Evolutionary conservation across 2,797 vertebrate species (phyloP).

Genomic region (Lacerta agilis): DNA sequence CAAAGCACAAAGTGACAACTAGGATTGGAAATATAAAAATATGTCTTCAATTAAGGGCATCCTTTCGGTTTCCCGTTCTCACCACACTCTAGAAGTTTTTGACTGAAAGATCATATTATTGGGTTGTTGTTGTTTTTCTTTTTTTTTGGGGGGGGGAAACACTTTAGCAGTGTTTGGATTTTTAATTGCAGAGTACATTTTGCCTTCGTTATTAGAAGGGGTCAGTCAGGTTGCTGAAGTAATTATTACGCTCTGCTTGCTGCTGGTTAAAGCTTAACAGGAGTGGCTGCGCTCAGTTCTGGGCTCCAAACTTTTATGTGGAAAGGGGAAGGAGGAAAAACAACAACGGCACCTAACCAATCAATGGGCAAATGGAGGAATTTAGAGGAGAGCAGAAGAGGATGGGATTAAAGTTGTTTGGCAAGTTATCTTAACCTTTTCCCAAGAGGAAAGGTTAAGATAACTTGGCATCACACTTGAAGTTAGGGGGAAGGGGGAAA

Average conservation of each 20-base stretch:
- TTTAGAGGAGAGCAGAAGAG: conserved; percentile 62
- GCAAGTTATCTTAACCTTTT: conserved; percentile 56
- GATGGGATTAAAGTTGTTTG: conserved; percentile 73
- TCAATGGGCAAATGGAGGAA: conserved; percentile 67
- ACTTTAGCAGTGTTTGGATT: conserved; percentile 57
- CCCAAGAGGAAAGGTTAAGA: conserved; percentile 77
- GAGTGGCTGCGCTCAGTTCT: conserved; percentile 62
- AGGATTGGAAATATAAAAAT: conserved; percentile 44
- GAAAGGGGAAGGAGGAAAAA: background rate
- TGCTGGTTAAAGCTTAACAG: conserved; percentile 71
- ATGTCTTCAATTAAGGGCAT: conserved; percentile 57
- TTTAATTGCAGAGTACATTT: conserved; percentile 75
- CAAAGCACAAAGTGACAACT: conserved; percentile 43
- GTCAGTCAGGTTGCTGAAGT: conserved; percentile 75
- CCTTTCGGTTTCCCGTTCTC: conserved; percentile 46
- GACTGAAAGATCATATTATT: conserved; percentile 65
- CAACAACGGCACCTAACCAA: background rate
- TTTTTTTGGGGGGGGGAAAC: conserved; percentile 63
- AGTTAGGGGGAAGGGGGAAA: conserved; percentile 63
- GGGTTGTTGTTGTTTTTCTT: conserved; percentile 41
- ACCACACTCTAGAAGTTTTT: conserved; percentile 35
- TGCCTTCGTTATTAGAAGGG: conserved; percentile 73
- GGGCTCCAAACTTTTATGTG: conserved; percentile 12
- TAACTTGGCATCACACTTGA: conserved; percentile 75
- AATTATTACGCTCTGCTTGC: conserved; percentile 77